Evolutionary conservation across 1,140 invertebrate species (phyloP), one percentile per base, ranked within the genome.

Genomic region (Stenopsyche tienmushanensis): DNA sequence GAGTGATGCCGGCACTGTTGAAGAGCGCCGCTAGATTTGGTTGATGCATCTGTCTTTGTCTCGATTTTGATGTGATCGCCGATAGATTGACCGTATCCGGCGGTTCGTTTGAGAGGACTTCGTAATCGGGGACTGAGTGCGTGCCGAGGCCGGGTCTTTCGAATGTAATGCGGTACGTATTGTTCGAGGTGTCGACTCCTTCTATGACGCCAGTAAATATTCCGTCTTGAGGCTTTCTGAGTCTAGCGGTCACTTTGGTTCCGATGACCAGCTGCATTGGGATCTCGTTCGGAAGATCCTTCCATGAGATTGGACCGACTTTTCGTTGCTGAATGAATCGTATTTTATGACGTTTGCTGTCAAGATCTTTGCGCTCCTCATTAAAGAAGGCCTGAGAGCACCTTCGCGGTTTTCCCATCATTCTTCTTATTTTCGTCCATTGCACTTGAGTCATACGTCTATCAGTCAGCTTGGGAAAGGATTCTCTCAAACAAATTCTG

Each of bases 141-240:
- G 96, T 97, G 3, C 96, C 96, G 24, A 99, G 81, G 10, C 94
- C 95, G 42, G 87, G 86, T 64, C 95, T 83, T 76, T 99, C 96
- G 82, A 99, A 99, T 0, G 93, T 95, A 60, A 99, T 94, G 72
- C 97, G 84, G 75, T 99, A 99, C n/a, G 93, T 95, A 74, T 96
- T 96, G 74, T 96, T 95, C 2, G 94, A 90, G 1, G 95, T 96
- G 75, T 98, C 95, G n/a, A 98, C 90, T 34, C 96, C 97, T 80
- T 98, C 96, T 66, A 99, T 94, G 41, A 88, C 92, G 5, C 97
- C 97, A 58, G 92, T 96, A 74, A 98, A 99, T 23, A 99, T 83
- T 13, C 97, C 97, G 84, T 99, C 96, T 80, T 98, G 95, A 3
- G 96, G 96, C 75, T 89, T 89, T 49, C 96, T 83, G 69, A 99